Conservation (phyloP, 2,888 invertebrate species). For the Mythimna impura region DNA sequence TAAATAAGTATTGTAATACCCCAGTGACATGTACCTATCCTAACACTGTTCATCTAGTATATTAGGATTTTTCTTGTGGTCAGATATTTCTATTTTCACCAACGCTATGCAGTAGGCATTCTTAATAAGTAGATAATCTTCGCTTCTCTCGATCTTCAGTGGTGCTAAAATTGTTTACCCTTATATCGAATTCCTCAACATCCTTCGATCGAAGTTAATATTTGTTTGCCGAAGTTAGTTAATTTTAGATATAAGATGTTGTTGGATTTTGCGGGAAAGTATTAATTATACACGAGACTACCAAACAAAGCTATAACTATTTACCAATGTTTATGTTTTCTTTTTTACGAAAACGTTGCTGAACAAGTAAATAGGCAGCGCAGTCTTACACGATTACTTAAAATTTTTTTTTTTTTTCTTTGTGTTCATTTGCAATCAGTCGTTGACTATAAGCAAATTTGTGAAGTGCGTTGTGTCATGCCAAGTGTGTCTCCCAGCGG, state of each 20-base stretch:
- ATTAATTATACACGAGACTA: not conserved
- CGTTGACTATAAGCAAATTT: too few relatives aligned
- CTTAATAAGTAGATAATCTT: slow-evolving; percentile 4
- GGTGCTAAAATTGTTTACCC: slow-evolving; percentile 33
- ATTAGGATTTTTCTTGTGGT: not conserved
- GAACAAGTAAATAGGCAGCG: not conserved
- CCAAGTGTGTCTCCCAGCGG: too few relatives aligned
- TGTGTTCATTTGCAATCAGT: too few relatives aligned
- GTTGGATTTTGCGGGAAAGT: slow-evolving; percentile 10
- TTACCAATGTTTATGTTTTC: not conserved
- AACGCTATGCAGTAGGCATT: not conserved
- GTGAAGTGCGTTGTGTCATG: too few relatives aligned
- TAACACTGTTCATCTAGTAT: not conserved
- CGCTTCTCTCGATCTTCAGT: not conserved
- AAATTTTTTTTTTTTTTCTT: too few relatives aligned
- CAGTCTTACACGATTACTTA: not conserved
- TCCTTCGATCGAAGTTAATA: slow-evolving; percentile 30
- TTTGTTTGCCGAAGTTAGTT: slow-evolving; percentile 32
- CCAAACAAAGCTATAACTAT: slow-evolving; percentile 4
- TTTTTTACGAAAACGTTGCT: not conserved
- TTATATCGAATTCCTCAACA: slow-evolving; percentile 23
- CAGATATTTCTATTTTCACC: not conserved
- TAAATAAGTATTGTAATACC: not conserved
- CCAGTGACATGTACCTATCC: not conserved
- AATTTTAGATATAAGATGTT: slow-evolving; percentile 30